These are phyloP conservation scores for Phymanthus crucifer DNA, from an alignment of 92 coral and sea anemone genomes.

Conservation along the genomic window DNA sequence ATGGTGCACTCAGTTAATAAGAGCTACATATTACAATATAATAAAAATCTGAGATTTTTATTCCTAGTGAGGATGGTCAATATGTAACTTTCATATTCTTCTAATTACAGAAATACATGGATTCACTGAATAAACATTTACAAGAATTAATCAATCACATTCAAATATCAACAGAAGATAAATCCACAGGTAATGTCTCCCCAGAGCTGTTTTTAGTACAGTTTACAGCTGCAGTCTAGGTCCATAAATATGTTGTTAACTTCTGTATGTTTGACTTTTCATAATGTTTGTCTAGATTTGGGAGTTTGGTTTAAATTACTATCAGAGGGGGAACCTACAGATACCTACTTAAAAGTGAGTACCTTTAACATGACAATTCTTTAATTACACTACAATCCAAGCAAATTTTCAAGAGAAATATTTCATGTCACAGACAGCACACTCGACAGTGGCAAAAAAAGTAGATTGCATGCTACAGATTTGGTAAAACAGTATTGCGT, in stretches of 20 bases:
- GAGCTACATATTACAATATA: too few relatives aligned
- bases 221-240: neutral
- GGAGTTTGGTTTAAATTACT: constrained; percentile 91
- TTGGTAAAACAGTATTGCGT: too few relatives aligned
- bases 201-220: too few relatives aligned
- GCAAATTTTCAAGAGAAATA: neutral
- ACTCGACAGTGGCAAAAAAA: too few relatives aligned
- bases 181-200: constrained; percentile 60
- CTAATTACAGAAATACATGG: constrained; percentile 79
- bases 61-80: neutral
- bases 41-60: too few relatives aligned
- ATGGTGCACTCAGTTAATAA: too few relatives aligned
- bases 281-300: constrained; percentile 29
- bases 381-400: neutral
- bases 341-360: constrained; percentile 87
- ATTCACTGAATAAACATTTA: constrained; percentile 64
- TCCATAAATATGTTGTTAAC: too few relatives aligned
- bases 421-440: neutral
- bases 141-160: constrained; percentile 85
- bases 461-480: too few relatives aligned
- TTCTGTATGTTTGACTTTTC: neutral
- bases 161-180: constrained; percentile 65
- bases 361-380: neutral
- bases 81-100: neutral
- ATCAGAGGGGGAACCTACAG: constrained; percentile 93